Base-by-base conservation (phyloP, 2,888 invertebrate species). In the Sinohyriopsis cumingii region DNA sequence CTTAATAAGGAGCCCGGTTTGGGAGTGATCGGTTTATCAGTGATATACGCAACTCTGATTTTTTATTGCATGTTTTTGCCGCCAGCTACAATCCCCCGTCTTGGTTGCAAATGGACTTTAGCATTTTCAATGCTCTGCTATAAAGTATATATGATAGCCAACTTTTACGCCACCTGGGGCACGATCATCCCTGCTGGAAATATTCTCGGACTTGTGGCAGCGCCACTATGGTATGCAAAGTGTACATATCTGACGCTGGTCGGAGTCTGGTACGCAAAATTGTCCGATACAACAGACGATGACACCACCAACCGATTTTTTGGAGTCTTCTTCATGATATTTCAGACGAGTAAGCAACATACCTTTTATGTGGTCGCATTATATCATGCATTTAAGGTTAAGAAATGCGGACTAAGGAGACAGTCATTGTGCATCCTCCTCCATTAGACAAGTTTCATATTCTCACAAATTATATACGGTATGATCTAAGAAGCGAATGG, bases 181-280 rank as follows among this genome's bases (percentile, higher is more conserved):
- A 97, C 97, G n/a, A 89, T 91, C 76, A 80, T 89, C 9, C 88
- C 91, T 0, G 95, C 97, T 56, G 97, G 98, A 25, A 94, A 98
- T 45, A 92, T 99, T 22, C 93, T 97, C 59, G 98, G 99, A 77
- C 91, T 98, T 68, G 97, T 97, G 12, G 98, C 97, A 3, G 97
- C 98, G 0, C 98, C 98, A 63, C 95, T 99, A 94, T 99, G 99
- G 99, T 96, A 97, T 0, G 96, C 98, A n/a, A 96, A 98, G 90
- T 98, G 98, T 72, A 96, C 97, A 1, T 99, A 99, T 89, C 93
- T 99, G 76, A 98, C 98, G 20, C 82, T 86, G 71, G 73, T 77
- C 57, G 98, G 96, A 63, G 95, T 95, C 77, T 94, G 95, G 80
- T 96, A 96, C 91, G 96, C 98, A 24, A 95, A 95, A 88, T 91